Percentiles rank a stretch among this genome's conserved stretches.
Evolutionary conservation across 2,113 vertebrate genomes (phyloP).

Genomic region (Suncus etruscus): DNA sequence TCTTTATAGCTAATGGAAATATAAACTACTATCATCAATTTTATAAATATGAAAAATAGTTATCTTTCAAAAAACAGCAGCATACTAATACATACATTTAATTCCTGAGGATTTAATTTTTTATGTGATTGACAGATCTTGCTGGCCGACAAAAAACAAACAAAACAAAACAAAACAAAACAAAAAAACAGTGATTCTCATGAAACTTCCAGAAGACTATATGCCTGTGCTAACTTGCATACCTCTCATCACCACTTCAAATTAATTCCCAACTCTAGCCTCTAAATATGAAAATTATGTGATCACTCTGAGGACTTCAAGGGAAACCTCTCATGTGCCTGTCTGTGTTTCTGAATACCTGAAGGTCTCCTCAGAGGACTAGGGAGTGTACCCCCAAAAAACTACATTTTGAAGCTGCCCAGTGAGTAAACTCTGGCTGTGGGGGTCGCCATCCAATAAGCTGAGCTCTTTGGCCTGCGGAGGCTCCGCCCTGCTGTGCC

Average conservation of each 20-base stretch:
- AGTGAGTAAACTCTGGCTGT: no score
- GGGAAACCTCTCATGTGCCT: no score
- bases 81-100: neutral
- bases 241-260: neutral
- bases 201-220: neutral
- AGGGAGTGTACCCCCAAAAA: no score
- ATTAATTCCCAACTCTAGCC: neutral
- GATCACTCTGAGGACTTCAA: no score
- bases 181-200: neutral
- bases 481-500: no score
- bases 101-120: neutral
- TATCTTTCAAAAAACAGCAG: neutral
- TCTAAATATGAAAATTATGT: conserved; percentile 5
- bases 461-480: no score
- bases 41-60: neutral
- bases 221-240: neutral
- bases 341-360: no score
- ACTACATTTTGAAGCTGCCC: no score
- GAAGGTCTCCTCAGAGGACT: no score
- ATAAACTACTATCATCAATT: no score
- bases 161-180: no score
- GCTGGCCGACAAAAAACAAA: neutral
- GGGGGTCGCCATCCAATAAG: no score
- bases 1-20: neutral
- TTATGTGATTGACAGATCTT: neutral